A percentile compares a stretch with the other conserved stretches of the same genome.
phyloP scores from a whole-genome alignment of 2,797 vertebrate species.

The Carduelis carduelis region DNA sequence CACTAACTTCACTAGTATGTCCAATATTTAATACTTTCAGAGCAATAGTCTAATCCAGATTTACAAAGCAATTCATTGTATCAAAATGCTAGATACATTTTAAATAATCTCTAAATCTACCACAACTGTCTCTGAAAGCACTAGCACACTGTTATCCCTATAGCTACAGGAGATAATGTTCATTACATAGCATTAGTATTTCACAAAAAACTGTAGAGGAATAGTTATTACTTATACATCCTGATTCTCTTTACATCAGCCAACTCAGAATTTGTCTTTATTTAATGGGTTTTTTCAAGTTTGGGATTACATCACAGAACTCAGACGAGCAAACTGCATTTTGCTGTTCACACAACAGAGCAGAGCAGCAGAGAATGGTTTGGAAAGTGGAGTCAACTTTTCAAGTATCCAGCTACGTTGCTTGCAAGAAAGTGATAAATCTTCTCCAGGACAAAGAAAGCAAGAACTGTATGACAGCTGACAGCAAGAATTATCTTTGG shows the following conservation, averaged over 20 bases:
- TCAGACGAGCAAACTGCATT: background rate
- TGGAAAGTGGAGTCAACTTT: background rate
- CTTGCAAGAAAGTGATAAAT: background rate
- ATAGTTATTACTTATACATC: background rate
- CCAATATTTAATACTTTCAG: background rate
- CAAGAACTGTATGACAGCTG: background rate
- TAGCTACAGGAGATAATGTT: background rate
- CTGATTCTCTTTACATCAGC: background rate
- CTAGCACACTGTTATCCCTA: background rate
- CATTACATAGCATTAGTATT: background rate
- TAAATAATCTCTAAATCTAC: conserved; percentile 56
- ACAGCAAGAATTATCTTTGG: background rate
- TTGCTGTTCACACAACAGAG: background rate
- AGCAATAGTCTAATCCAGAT: conserved; percentile 44
- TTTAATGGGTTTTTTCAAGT: background rate
- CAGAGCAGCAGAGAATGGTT: background rate
- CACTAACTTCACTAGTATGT: background rate
- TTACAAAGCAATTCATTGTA: conserved; percentile 34
- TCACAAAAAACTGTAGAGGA: background rate
- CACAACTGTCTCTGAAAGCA: conserved; percentile 20
- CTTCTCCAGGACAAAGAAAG: background rate
- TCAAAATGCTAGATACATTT: background rate
- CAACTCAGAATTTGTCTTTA: background rate
- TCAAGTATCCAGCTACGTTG: background rate
- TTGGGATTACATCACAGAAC: background rate